Evolutionary conservation across 2,797 vertebrate species (phyloP).

Genomic region (Pseudocheirus occidentalis): DNA sequence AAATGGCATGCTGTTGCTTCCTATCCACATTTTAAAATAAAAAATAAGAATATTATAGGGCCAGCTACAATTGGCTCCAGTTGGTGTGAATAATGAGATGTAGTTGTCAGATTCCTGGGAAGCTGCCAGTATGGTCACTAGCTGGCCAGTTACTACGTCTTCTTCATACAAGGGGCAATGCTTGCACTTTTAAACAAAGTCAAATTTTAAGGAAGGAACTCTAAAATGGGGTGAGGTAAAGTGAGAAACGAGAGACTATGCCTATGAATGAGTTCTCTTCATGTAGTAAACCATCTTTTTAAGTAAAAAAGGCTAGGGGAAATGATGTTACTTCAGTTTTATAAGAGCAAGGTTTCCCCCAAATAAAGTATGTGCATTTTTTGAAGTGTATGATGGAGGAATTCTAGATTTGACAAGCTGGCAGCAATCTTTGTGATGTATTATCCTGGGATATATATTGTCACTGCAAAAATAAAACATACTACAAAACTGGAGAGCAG

Average conservation of each 20-base stretch:
- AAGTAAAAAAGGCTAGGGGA: slow-evolving; percentile 22
- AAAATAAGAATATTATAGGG: slow-evolving; percentile 24
- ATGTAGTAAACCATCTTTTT: background rate
- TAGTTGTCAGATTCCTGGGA: slow-evolving; percentile 73
- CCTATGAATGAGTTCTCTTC: slow-evolving; percentile 46
- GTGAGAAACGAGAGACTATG: slow-evolving; percentile 4
- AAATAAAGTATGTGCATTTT: slow-evolving; percentile 68
- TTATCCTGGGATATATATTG: slow-evolving; percentile 76
- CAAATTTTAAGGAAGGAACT: slow-evolving; percentile 54
- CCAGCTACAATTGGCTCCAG: slow-evolving; percentile 73
- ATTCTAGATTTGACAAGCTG: slow-evolving; percentile 71
- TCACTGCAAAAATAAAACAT: slow-evolving; percentile 76
- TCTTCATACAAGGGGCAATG: slow-evolving; percentile 38
- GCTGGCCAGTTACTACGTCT: slow-evolving; percentile 44
- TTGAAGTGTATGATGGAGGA: slow-evolving; percentile 68
- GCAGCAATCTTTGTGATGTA: slow-evolving; percentile 77
- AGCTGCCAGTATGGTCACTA: slow-evolving; percentile 61
- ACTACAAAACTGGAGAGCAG: slow-evolving; percentile 75
- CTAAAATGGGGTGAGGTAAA: slow-evolving; percentile 32
- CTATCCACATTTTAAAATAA: slow-evolving; percentile 68
- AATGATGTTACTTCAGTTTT: slow-evolving; percentile 35
- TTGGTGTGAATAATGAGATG: slow-evolving; percentile 76
- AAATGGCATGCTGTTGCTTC: slow-evolving; percentile 61
- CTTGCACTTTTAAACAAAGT: slow-evolving; percentile 59
- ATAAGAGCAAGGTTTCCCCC: slow-evolving; percentile 59